Base-by-base conservation (phyloP, 2,888 invertebrate species). In the Ischnus inquisitorius region DNA sequence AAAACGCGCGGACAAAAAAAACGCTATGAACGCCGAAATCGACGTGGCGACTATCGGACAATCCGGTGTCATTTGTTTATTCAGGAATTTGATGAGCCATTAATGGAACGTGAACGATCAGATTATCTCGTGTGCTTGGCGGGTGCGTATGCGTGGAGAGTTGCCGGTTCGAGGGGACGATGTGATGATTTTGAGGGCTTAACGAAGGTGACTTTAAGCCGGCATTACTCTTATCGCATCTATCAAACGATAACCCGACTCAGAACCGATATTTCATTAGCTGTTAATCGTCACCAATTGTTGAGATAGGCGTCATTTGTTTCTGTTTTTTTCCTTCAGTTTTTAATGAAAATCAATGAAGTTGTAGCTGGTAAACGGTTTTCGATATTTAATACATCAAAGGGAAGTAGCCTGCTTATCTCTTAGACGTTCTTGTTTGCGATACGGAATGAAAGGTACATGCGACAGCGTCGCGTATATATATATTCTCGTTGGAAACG, bases 171-270 rank as follows among this genome's bases (percentile, higher is more conserved):
- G 83, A 83, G 77, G 25, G 54, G 68, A 77, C 80, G 76, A 74
- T 80, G 80, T 77, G 80, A 83, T 77, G 76, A 83, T 80, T 83
- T 80, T 83, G 80, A 72, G 54, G 79, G 79, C 68, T 68, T 72
- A 77, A 72, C 83, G 77, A 68, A 77, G 76, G 72, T 80, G 72
- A 77, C 67, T 72, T 80, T 54, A 72, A 54, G 34, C 43, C 68
- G 60, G 48, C 71, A 60, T 76, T 22, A 54, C 79, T 68, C n/a
- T 51, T 60, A n/a, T 19, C 54, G 54, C 10, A 22, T 22, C 54
- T 54, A 19, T 54, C 54, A 22, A 12, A 19, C 22, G 10, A 10
- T 54, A 34, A 34, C 34, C 34, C 19, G 10, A 19, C 19, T 3
- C 10, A 12, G 19, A 54, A 22, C 2, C 22, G 54, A 54, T 22